Evolutionary conservation across 2,888 invertebrate genomes (phyloP), one percentile per base, ranked within the genome.

Genomic region (Graphium colonna): DNA sequence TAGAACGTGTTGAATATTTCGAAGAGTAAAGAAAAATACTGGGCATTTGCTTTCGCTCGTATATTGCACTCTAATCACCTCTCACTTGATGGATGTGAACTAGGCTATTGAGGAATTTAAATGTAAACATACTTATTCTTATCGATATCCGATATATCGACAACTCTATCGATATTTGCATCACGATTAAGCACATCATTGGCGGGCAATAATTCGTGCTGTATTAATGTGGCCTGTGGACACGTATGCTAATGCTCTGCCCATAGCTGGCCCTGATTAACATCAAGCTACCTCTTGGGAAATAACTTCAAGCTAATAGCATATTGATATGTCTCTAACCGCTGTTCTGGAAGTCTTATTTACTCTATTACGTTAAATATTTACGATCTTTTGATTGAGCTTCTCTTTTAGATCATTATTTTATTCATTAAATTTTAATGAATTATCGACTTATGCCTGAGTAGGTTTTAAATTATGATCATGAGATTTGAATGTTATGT

Each of bases 241-340:
- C 44, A 43, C 44, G 38, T 40, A 54, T 50, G 49, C 45, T 45
- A 54, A 50, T 49, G 28, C 44, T 26, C 42, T 10, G 31, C 33
- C 53, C 38, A 44, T 15, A 31, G 44, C 44, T 18, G 39, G 43
- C n/a, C 16, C 15, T n/a, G 46, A 41, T 46, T 31, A 38, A 33
- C 40, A 26, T 45, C 31, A 33, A n/a, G n/a, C 40, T 39, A 12
- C 44, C 28, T 12, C 31, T 13, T 38, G 48, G 10, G 53, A 44
- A 47, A 47, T 48, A 33, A 21, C 48, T 31, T 18, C 13, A 0
- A 31, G 5, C 12, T 49, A 45, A 44, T 44, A 15, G 44, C 15
- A 39, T 44, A 53, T 45, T 44, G 49, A 40, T 51, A 51, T 39
- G 51, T 45, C 45, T 21, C 7, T 5, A 28, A 17, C 17, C 41